These are phyloP conservation scores for Crocidura indochinensis DNA, from an alignment of 2,797 vertebrate genomes.

Conservation along the genomic window DNA sequence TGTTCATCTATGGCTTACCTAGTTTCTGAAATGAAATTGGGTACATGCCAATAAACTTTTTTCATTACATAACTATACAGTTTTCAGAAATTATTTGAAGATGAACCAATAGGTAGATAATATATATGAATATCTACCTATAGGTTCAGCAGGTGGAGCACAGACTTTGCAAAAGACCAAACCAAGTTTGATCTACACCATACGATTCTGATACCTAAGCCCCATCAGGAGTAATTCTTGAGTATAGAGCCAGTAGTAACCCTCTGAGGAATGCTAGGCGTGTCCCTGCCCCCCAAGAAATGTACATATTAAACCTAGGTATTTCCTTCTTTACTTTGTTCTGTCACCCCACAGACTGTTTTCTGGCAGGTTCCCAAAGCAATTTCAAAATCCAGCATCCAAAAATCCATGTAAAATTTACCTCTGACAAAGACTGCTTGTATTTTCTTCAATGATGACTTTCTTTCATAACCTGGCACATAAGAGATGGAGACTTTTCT, in stretches of 20 bases:
- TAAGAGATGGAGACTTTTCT: conserved; percentile 74
- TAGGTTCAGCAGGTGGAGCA: too few species aligned
- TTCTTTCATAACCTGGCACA: conserved; percentile 81
- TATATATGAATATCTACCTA: too few species aligned
- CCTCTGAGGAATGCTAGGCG: too few species aligned
- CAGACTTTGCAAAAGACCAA: too few species aligned
- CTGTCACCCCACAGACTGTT: conserved; percentile 61
- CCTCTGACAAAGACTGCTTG: conserved; percentile 81
- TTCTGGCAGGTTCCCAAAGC: conserved; percentile 64
- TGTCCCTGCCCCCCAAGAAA: neutral
- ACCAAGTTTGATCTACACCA: too few species aligned
- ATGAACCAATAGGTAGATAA: neutral
- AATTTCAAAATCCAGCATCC: conserved; percentile 76
- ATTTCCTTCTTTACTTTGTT: conserved; percentile 64
- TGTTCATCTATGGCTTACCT: neutral
- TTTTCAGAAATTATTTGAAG: conserved; percentile 56
- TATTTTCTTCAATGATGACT: conserved; percentile 83
- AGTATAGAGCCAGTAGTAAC: too few species aligned
- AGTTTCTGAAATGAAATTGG: conserved; percentile 2
- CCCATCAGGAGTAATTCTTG: too few species aligned
- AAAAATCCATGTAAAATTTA: conserved; percentile 74
- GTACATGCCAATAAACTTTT: neutral
- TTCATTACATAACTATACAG: conserved; percentile 47
- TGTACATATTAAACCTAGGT: neutral
- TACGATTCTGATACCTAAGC: too few species aligned